These are phyloP conservation scores for Stegostoma tigrinum DNA, from an alignment of 2,113 vertebrate genomes.

Conservation along the genomic window DNA sequence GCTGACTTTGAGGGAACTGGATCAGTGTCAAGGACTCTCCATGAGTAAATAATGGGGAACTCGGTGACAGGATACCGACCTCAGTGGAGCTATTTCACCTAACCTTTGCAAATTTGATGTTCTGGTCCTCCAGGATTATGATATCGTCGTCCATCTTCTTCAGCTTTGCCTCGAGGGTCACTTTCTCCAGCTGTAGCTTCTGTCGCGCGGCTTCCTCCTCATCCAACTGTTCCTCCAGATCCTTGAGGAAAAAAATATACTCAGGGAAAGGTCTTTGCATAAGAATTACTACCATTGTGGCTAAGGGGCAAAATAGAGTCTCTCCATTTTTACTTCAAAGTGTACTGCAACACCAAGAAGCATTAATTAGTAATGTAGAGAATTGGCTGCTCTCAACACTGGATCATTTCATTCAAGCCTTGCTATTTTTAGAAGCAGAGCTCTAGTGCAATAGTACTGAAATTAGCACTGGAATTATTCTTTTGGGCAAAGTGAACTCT, in stretches of 20 bases:
- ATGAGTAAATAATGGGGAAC: too few relatives aligned
- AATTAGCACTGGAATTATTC: not conserved
- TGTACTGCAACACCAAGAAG: not conserved
- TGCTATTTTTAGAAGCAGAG: not conserved
- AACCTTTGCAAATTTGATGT: slow-evolving; percentile 82
- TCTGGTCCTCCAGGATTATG: slow-evolving; percentile 83
- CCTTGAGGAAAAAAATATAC: slow-evolving; percentile 51
- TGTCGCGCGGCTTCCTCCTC: slow-evolving; percentile 78
- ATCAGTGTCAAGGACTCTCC: too few relatives aligned
- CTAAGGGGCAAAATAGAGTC: not conserved
- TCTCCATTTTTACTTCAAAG: not conserved
- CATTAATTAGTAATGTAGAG: not conserved
- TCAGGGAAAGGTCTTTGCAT: not conserved
- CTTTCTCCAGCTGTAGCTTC: slow-evolving; percentile 85
- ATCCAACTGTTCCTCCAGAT: slow-evolving; percentile 75
- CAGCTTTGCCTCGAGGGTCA: slow-evolving; percentile 74
- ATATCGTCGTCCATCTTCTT: slow-evolving; percentile 91
- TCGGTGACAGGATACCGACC: too few relatives aligned
- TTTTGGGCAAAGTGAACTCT: not conserved
- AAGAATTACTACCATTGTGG: not conserved
- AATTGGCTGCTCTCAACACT: not conserved
- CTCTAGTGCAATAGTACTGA: not conserved
- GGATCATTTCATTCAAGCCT: not conserved
- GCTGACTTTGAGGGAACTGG: too few relatives aligned
- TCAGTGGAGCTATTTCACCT: not conserved